Percentiles rank a stretch among this genome's conserved stretches.
phyloP scores from a whole-genome alignment of 2,797 vertebrate genomes.

The Cuculus canorus region DNA sequence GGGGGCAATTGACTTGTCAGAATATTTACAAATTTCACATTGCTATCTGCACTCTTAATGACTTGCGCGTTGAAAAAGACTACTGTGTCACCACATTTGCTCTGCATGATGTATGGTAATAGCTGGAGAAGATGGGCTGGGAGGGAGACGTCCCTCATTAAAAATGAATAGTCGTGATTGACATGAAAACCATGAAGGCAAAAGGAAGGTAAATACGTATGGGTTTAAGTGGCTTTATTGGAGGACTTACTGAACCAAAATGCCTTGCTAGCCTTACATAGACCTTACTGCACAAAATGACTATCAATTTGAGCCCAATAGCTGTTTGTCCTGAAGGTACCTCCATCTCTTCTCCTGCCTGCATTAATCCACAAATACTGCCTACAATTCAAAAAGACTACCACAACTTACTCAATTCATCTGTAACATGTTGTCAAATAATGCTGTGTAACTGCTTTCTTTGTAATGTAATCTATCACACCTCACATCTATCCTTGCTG shows the following conservation, averaged over 20 bases:
- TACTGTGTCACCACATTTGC: not conserved
- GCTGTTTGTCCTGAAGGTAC: not conserved
- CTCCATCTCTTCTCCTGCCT: not conserved
- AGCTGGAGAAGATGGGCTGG: not conserved
- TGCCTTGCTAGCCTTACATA: not conserved
- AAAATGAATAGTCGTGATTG: constrained; percentile 29
- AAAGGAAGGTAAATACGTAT: not conserved
- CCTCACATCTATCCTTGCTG: not conserved
- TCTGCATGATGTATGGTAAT: not conserved
- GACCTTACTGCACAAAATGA: not conserved
- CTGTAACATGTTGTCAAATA: not conserved
- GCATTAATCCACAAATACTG: not conserved
- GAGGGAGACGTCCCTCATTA: not conserved
- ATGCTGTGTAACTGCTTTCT: not conserved
- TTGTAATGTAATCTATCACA: not conserved
- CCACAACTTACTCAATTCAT: not conserved
- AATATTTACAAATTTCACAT: constrained; percentile 72
- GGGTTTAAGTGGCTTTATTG: not conserved
- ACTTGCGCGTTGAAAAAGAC: not conserved
- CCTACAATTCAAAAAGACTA: not conserved
- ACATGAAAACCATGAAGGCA: not conserved
- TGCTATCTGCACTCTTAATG: constrained; percentile 59
- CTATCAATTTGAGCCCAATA: not conserved
- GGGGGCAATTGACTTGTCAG: constrained; percentile 67
- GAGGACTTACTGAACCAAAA: not conserved